Evolutionary conservation across 2,797 vertebrate genomes (phyloP).

Genomic region (Sternotherus odoratus): DNA sequence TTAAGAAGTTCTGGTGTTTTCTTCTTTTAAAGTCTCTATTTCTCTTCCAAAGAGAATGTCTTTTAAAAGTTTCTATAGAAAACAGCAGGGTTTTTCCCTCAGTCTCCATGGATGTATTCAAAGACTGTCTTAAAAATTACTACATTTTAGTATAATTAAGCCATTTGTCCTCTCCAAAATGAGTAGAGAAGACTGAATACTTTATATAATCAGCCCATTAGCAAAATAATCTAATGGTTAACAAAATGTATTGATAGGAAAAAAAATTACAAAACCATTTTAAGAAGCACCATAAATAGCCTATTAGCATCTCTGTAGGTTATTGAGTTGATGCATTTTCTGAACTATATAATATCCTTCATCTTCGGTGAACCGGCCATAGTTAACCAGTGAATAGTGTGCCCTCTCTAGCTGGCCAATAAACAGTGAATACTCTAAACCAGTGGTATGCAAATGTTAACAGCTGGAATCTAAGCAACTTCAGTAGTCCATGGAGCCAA

Average conservation of each 20-base stretch:
- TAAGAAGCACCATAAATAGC: background rate
- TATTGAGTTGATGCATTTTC: background rate
- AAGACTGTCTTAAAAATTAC: background rate
- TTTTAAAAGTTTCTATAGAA: background rate
- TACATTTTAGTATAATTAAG: background rate
- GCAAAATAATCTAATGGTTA: background rate
- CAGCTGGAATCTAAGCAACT: slow-evolving; percentile 50
- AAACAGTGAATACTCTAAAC: slow-evolving; percentile 52
- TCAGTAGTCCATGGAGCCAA: slow-evolving; percentile 44
- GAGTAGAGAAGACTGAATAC: background rate
- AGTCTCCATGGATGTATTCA: background rate
- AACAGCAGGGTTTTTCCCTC: background rate
- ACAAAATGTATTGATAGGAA: background rate
- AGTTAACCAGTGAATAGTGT: background rate
- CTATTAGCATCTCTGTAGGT: background rate
- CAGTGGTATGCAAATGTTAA: background rate
- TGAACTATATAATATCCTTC: background rate
- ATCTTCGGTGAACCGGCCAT: background rate
- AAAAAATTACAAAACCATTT: background rate
- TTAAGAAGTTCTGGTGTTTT: background rate
- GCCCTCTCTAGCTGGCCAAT: background rate
- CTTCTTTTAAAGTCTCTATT: background rate
- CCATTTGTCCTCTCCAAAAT: background rate
- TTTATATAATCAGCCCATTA: background rate
- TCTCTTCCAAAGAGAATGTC: background rate